Conservation (phyloP, 2,113 vertebrate genomes). For the Paradisaea rubra region DNA sequence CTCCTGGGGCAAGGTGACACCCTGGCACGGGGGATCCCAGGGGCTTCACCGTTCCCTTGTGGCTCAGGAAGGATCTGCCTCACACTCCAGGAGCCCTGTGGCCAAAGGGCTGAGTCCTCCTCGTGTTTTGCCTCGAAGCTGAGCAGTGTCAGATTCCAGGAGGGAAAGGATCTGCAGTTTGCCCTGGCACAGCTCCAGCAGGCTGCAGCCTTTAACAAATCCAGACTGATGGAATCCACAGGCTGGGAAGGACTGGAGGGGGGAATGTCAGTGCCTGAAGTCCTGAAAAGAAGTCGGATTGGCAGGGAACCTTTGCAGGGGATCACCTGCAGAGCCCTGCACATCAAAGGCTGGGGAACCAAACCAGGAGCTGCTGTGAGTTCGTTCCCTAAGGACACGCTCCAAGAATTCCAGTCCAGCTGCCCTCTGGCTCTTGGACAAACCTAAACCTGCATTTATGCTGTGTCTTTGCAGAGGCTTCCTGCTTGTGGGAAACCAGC, state of each 20-base stretch:
- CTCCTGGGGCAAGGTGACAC: background rate
- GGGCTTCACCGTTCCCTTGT: background rate
- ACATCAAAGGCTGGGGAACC: background rate
- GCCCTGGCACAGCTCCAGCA: background rate
- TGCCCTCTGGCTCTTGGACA: background rate
- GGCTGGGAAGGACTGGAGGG: background rate
- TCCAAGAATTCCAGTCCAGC: background rate
- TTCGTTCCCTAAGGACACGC: rapidly evolving
- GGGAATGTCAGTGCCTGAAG: background rate
- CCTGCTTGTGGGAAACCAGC: background rate
- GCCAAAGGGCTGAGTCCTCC: background rate
- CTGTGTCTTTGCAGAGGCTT: background rate
- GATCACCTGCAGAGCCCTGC: background rate
- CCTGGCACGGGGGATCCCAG: background rate
- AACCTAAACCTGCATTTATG: background rate
- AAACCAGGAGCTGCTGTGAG: background rate
- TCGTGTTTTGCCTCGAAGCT: background rate
- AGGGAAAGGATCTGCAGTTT: background rate
- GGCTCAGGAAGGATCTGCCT: background rate
- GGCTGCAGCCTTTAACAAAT: background rate
- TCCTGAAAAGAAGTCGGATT: background rate
- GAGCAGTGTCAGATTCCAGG: background rate
- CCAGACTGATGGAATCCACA: background rate
- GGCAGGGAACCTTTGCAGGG: background rate
- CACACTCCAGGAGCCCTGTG: background rate